These are phyloP conservation scores for Microplitis demolitor DNA, from an alignment of 1,140 invertebrate genomes.

Conservation along the genomic window DNA sequence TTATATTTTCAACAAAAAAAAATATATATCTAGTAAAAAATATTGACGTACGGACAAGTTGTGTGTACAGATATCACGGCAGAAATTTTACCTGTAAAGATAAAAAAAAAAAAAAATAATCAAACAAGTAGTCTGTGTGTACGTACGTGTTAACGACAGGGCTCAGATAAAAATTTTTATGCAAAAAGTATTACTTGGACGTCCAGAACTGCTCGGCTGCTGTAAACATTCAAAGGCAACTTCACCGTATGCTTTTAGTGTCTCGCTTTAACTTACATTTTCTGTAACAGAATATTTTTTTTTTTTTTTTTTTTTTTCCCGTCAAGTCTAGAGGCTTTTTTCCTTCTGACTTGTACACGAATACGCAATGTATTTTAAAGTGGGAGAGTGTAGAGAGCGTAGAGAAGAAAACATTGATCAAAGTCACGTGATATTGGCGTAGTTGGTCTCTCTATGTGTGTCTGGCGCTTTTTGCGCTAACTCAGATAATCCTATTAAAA, in stretches of 20 bases:
- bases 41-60: neutral
- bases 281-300: neutral
- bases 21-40: no score
- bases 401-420: constrained; percentile 28
- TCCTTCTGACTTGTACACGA: no score
- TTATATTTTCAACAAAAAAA: no score
- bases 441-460: neutral
- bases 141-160: constrained; percentile 16
- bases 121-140: neutral
- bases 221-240: constrained; percentile 33
- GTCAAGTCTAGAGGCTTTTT: neutral
- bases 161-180: neutral
- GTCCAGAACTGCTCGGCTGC: constrained; percentile 8
- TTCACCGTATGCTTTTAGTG: constrained; percentile 9
- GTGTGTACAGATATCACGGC: neutral
- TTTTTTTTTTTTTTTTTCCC: constrained; percentile 5
- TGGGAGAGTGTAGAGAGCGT: neutral
- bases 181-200: constrained; percentile 16
- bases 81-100: constrained; percentile 8
- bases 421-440: constrained; percentile 28
- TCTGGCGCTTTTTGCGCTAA: neutral
- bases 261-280: neutral
- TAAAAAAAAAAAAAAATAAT: neutral
- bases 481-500: neutral
- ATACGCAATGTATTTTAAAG: no score